Evolutionary conservation across 92 coral and sea anemone genomes (phyloP).

Genomic region (Isaurus tuberculatus): DNA sequence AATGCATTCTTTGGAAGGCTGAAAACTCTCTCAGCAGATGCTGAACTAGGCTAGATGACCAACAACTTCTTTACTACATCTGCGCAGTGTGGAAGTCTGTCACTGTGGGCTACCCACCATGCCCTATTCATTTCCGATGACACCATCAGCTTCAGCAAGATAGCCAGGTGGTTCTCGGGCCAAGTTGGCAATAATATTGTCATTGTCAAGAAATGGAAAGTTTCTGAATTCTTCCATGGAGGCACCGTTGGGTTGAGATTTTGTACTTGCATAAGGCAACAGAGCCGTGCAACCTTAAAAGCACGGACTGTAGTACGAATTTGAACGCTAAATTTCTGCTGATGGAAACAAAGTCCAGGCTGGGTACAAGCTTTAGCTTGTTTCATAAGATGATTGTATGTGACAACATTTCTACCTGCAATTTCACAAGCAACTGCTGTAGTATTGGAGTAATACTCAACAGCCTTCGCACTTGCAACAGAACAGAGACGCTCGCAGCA

Average conservation of each 20-base stretch:
- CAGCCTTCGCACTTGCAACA: constrained; percentile 70
- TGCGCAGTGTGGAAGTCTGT: constrained; percentile 55
- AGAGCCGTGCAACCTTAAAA: constrained; percentile 73
- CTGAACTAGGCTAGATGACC: constrained; percentile 63
- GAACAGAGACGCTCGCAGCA: too few relatives aligned
- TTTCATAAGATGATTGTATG: constrained; percentile 71
- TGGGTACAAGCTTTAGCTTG: constrained; percentile 71
- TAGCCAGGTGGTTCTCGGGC: constrained; percentile 70
- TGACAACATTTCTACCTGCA: constrained; percentile 65
- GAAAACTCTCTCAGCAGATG: too few relatives aligned
- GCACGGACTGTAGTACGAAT: constrained; percentile 70
- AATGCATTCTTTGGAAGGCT: constrained; percentile 38
- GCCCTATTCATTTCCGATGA: constrained; percentile 58
- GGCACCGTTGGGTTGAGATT: constrained; percentile 40
- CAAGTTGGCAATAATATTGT: constrained; percentile 67
- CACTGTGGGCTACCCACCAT: constrained; percentile 56
- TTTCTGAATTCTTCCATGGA: constrained; percentile 69
- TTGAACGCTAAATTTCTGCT: constrained; percentile 74
- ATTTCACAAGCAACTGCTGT: constrained; percentile 73
- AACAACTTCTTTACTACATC: constrained; percentile 57
- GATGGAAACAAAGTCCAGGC: constrained; percentile 72
- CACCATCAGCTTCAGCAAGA: constrained; percentile 75
- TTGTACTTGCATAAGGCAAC: constrained; percentile 70
- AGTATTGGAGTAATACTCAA: constrained; percentile 71
- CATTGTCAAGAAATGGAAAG: constrained; percentile 68